A percentile compares a stretch with the other conserved stretches of the same genome.
Evolutionary conservation across 2,113 vertebrate species (phyloP).

Genomic region (Siniperca knerii): DNA sequence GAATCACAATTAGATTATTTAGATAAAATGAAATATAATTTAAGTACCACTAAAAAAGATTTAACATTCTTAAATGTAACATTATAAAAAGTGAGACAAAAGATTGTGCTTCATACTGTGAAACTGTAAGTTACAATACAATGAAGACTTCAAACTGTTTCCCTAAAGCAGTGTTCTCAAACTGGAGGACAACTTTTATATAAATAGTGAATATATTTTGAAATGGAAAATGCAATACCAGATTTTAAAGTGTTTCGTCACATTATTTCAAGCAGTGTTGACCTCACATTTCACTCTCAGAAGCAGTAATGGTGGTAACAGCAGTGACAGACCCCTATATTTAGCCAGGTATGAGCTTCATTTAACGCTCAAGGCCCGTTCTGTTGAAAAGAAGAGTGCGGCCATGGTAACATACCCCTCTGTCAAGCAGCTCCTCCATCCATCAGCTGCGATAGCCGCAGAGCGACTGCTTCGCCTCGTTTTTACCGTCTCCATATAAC

Average conservation of each 20-base stretch:
- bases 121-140: neutral
- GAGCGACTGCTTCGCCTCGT: neutral
- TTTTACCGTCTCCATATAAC: neutral
- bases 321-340: constrained; percentile 18
- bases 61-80: neutral
- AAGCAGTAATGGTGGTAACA: neutral
- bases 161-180: neutral
- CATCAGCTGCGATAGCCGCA: constrained; percentile 22
- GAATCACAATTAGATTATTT: neutral
- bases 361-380: constrained; percentile 59
- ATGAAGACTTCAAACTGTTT: neutral
- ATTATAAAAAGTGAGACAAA: neutral
- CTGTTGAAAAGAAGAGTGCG: constrained; percentile 49
- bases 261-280: neutral
- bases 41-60: neutral
- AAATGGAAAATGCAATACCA: neutral
- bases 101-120: too few relatives aligned
- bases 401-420: constrained; percentile 44
- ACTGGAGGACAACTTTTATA: neutral
- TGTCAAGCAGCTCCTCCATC: constrained; percentile 34
- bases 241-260: neutral
- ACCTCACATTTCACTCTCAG: neutral
- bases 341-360: constrained; percentile 24
- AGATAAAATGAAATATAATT: neutral
- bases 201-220: neutral